Percentiles rank a stretch among this genome's conserved stretches.
phyloP scores from a whole-genome alignment of 2,797 vertebrate genomes.

The Arnoldichthys spilopterus region DNA sequence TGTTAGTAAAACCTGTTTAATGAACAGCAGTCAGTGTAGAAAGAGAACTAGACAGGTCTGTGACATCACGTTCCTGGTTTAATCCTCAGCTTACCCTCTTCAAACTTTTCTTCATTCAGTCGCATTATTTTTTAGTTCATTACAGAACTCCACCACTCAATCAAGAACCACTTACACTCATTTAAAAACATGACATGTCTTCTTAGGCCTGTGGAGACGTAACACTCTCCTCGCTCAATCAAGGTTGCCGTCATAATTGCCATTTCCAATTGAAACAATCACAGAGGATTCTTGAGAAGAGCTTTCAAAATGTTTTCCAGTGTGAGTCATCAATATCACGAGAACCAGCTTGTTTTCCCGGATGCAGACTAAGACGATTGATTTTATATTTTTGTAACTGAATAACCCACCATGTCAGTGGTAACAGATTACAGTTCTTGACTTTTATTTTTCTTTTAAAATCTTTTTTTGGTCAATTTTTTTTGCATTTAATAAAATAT shows the following conservation, averaged over 20 bases:
- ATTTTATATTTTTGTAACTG: not conserved
- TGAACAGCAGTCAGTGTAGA: not conserved
- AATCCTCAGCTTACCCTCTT: conserved; percentile 33
- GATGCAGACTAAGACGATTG: not conserved
- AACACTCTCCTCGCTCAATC: conserved; percentile 40
- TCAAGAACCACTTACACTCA: conserved; percentile 55
- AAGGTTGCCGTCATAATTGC: conserved; percentile 61
- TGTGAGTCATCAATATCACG: conserved; percentile 38
- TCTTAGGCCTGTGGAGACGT: conserved; percentile 34
- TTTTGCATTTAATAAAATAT: too few relatives aligned
- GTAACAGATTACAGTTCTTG: not conserved
- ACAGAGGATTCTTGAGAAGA: conserved; percentile 36
- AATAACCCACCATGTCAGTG: not conserved
- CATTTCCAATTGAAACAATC: conserved; percentile 51
- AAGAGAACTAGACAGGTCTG: conserved; percentile 6
- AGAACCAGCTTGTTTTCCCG: not conserved
- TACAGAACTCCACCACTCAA: conserved; percentile 58
- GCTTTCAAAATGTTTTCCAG: conserved; percentile 29
- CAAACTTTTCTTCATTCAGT: conserved; percentile 28
- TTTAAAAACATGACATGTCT: conserved; percentile 49
- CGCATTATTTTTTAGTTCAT: conserved; percentile 48
- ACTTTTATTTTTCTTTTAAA: not conserved
- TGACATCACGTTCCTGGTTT: conserved; percentile 62
- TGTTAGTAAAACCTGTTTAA: not conserved
- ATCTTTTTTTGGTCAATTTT: not conserved